Evolutionary conservation across 2,797 vertebrate genomes (phyloP).

Genomic region (Acridotheres tristis): DNA sequence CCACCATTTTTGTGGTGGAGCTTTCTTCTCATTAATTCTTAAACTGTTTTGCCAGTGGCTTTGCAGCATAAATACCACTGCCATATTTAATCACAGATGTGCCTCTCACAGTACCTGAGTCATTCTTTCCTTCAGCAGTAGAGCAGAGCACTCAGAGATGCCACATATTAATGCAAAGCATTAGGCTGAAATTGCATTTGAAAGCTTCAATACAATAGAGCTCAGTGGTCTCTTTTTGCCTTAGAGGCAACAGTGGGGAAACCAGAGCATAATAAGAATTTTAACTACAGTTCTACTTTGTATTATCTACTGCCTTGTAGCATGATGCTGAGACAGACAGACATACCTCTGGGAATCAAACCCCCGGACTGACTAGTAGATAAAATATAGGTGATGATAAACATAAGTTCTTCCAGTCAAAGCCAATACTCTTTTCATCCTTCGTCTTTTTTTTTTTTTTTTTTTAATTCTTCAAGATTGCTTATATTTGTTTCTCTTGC

Average conservation of each 20-base stretch:
- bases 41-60: neutral
- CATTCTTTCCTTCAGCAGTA: neutral
- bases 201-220: constrained; percentile 23
- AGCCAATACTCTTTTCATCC: neutral
- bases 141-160: neutral
- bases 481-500: neutral
- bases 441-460: neutral
- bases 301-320: neutral
- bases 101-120: neutral
- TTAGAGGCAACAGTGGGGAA: constrained; percentile 37
- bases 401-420: neutral
- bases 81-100: neutral
- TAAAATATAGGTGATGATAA: neutral
- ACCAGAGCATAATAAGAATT: constrained; percentile 26
- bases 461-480: rapidly evolving
- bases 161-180: neutral
- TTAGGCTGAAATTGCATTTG: constrained; percentile 47
- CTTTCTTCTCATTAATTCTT: neutral
- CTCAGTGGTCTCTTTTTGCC: constrained; percentile 24
- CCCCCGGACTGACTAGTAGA: neutral
- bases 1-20: neutral
- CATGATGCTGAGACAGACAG: neutral
- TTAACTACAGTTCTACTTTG: constrained; percentile 29
- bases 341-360: neutral
- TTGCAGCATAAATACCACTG: neutral